Conservation (phyloP, 2,888 invertebrate genomes). For the Eilema depressum region DNA sequence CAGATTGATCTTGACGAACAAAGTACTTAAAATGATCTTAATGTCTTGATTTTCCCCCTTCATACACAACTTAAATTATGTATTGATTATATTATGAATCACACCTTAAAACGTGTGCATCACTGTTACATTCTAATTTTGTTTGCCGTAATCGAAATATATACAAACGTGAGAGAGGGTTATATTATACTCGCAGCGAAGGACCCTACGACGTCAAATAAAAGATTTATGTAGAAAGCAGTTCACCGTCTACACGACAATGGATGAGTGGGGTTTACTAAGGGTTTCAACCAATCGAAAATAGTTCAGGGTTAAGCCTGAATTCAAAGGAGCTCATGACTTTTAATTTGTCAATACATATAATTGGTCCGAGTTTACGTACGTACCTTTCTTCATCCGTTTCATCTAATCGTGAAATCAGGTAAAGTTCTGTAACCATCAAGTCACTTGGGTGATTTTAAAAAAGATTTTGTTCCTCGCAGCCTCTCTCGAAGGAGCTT, state of each 20-base stretch:
- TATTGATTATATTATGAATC: no score
- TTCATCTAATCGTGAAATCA: no score
- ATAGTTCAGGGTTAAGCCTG: background rate
- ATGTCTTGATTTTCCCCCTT: no score
- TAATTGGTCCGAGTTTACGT: background rate
- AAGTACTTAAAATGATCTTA: no score
- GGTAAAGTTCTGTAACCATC: no score
- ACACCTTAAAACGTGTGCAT: no score
- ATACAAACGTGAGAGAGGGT: background rate
- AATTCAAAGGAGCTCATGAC: background rate
- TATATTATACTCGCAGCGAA: background rate
- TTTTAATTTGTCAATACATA: background rate
- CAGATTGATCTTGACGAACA: no score
- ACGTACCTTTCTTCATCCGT: no score
- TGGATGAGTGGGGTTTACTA: slow-evolving; percentile 6
- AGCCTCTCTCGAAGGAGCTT: no score
- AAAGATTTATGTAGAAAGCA: background rate
- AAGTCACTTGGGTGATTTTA: no score
- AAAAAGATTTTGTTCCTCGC: no score
- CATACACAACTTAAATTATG: no score
- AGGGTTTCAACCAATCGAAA: background rate
- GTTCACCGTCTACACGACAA: background rate
- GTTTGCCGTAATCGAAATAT: background rate
- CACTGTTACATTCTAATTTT: background rate
- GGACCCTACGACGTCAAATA: slow-evolving; percentile 11